phyloP scores from a whole-genome alignment of 2,888 invertebrate genomes.

The Synergus itoensis region DNA sequence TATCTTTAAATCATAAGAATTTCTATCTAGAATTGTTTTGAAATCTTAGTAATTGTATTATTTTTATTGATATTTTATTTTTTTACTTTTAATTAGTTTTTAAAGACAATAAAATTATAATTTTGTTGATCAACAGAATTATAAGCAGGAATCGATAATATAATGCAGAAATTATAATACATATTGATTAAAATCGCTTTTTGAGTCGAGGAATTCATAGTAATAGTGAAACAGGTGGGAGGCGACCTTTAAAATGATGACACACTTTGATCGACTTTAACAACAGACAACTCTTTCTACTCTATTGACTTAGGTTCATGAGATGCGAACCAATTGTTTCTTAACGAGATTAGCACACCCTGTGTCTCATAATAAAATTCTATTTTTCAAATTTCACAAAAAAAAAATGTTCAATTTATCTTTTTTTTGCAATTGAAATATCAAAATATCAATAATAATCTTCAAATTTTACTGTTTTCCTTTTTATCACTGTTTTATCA shows the following conservation, averaged over 20 bases:
- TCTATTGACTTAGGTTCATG: constrained; percentile 16
- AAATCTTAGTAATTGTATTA: no score
- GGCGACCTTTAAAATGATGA: constrained; percentile 38
- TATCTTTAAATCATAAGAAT: neutral
- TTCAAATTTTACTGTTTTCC: no score
- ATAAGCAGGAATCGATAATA: neutral
- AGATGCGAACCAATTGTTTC: constrained; percentile 26
- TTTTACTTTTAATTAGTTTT: neutral
- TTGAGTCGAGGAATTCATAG: constrained; percentile 25
- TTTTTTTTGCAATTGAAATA: no score
- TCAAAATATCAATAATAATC: no score
- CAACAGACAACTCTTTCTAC: constrained; percentile 10
- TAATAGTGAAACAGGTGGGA: constrained; percentile 30
- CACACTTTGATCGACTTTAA: constrained; percentile 32
- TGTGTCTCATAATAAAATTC: neutral
- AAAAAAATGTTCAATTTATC: neutral
- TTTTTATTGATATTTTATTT: no score
- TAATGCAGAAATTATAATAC: neutral
- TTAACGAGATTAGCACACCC: neutral
- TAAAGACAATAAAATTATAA: neutral
- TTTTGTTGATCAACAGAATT: neutral
- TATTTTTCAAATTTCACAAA: neutral
- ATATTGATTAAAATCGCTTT: constrained; percentile 7
- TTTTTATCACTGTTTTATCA: no score
- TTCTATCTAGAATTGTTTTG: no score